A percentile compares a stretch with the other conserved stretches of the same genome.
Conservation (phyloP, 2,113 vertebrate genomes). For the Engraulis encrasicolus region DNA sequence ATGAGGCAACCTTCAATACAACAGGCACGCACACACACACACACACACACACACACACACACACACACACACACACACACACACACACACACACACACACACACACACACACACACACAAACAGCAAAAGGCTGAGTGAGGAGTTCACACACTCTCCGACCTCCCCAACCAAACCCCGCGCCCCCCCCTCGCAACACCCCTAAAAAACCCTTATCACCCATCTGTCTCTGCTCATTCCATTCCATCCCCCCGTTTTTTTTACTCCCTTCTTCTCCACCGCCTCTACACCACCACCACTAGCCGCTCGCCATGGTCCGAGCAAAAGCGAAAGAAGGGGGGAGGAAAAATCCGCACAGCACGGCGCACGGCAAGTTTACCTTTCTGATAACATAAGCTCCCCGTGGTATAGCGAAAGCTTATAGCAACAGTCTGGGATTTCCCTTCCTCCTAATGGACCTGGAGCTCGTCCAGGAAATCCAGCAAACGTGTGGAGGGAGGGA, state of each 20-base stretch:
- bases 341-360: slow-evolving; percentile 68
- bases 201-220: slow-evolving; percentile 12
- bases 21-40: no score
- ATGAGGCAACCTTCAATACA: slow-evolving; percentile 72
- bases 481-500: slow-evolving; percentile 72
- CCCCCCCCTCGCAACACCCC: background rate
- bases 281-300: background rate
- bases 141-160: background rate
- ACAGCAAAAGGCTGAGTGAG: slow-evolving; percentile 17
- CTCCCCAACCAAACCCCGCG: background rate
- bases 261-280: slow-evolving; percentile 53
- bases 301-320: slow-evolving; percentile 62
- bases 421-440: slow-evolving; percentile 89
- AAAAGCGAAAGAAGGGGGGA: no score
- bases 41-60: no score
- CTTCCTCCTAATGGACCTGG: slow-evolving; percentile 82
- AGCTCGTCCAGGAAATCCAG: slow-evolving; percentile 81
- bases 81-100: no score
- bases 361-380: slow-evolving; percentile 88
- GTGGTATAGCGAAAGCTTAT: slow-evolving; percentile 88
- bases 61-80: no score
- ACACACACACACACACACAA: no score
- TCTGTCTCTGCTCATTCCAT: background rate
- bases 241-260: slow-evolving; percentile 55
- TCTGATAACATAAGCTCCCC: slow-evolving; percentile 89